Evolutionary conservation across 2,113 vertebrate species (phyloP), one percentile per base, ranked within the genome.

Genomic region (Piprites chloris): DNA sequence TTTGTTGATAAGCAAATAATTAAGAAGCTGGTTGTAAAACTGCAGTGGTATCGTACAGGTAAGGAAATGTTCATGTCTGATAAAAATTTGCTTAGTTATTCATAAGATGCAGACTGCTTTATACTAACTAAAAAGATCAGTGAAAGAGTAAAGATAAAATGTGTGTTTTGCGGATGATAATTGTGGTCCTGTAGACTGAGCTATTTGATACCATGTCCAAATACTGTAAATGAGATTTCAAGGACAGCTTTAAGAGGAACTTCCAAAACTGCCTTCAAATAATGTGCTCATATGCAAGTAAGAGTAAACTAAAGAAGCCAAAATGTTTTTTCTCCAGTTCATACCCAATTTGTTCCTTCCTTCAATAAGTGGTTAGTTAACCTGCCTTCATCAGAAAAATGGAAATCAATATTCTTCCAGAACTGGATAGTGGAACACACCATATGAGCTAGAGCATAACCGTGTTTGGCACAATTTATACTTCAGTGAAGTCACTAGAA

Each of bases 41-140:
- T 53, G 19, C 5, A 24, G 6, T 62, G 88, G 5, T 20, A 17
- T n/a, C 0, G 0, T 32, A 53, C 12, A 68, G 33, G 19, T 89
- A 75, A 75, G 39, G 21, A 93, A 87, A 82, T 50, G 3, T 63
- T 87, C 26, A 44, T 2, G 0, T 55, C 24, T 62, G n/a, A 81
- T 71, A 75, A 86, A 88, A 94, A 73, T 35, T 62, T 14, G 8
- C 33, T 77, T 55, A 49, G 8, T 47, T 85, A 52, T 84, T 72
- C 27, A 28, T 28, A 85, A 79, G n/a, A 39, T 44, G 8, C 39
- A 19, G 9, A n/a, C 39, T 84, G 7, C 12, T 72, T 89, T 50
- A 50, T 42, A 19, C 20, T 50, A 69, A 81, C 50, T 72, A n/a
- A 75, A 83, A 91, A 61, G 10, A 76, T 76, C 71, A 76, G 5